Base-by-base conservation (phyloP, 2,113 vertebrate genomes). In the Platysternon megacephalum region DNA sequence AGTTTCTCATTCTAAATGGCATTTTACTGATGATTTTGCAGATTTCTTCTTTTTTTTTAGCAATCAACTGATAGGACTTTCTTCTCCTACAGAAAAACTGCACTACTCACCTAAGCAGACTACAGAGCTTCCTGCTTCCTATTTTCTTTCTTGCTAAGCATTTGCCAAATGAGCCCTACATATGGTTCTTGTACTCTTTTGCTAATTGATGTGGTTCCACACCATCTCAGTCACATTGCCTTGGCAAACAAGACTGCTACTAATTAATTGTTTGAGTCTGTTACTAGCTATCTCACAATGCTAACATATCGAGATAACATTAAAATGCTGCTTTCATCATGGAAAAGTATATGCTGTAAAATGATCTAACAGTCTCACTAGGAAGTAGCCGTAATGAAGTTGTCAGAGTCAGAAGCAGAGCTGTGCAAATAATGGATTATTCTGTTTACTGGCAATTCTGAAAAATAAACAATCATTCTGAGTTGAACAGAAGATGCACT, bases 51-150 rank as follows among this genome's bases (percentile, higher is more conserved):
- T 49, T 51, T 49, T 51, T 46, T 46, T 9, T 6, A 11, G 42
- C 9, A 11, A 51, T 26, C 51, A 52, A 52, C 11, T 39, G 35
- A 10, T 42, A 51, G 21, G 35, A 68, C 65, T 68, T 68, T 35
- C 65, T 68, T 19, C 17, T n/a, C 35, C 65, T n/a, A 14, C 65
- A 68, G 65, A 19, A 83, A 76, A 58, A 17, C 19, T 21, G 51
- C 1, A 42, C 5, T n/a, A 28, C 19, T 8, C 4, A 14, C 44
- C 84, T 92, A 24, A 88, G 17, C 39, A 49, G 91, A 22, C 42
- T 89, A 85, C 88, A 86, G 82, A 93, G 93, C 42, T 86, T 96
- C 78, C 52, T 96, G 86, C 42, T 94, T 96, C 52, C 39, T 68
- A 35, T 78, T 9, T 93, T 93, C 89, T 81, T 14, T 89, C 85